Percentiles rank a stretch among this genome's conserved stretches.
These are phyloP conservation scores for Aurelia aurita DNA, from an alignment of 30 jellyfish, hydroid and myxozoan genomes.

Conservation along the genomic window DNA sequence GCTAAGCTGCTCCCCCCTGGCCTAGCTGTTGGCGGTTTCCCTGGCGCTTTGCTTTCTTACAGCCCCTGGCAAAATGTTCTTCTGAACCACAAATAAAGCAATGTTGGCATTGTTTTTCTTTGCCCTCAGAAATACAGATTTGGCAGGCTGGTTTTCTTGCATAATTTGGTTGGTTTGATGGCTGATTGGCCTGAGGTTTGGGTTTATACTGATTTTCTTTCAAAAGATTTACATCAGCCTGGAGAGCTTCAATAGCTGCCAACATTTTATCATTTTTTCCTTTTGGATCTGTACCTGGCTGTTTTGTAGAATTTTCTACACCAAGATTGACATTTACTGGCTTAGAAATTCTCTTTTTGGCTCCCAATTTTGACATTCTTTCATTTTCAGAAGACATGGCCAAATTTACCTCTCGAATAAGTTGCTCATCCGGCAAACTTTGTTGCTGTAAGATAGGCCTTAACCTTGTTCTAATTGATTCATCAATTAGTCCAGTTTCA, in stretches of 20 bases:
- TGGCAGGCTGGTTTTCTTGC: constrained; percentile 9
- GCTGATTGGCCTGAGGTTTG: not conserved
- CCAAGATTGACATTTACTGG: constrained; percentile 19
- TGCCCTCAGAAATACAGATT: not conserved
- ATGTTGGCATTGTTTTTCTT: constrained; percentile 24
- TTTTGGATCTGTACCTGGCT: constrained; percentile 12
- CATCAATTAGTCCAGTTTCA: constrained; percentile 50
- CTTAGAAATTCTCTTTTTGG: constrained; percentile 10
- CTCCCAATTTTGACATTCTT: constrained; percentile 16
- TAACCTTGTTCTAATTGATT: constrained; percentile 16
- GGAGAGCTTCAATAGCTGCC: constrained; percentile 23
- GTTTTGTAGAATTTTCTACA: constrained; percentile 18
- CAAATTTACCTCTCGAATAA: not conserved
- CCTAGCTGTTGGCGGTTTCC: constrained; percentile 7
- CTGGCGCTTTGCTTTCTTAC: not conserved
- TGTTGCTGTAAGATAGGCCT: constrained; percentile 10
- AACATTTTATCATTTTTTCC: constrained; percentile 9
- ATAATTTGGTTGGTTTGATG: constrained; percentile 11
- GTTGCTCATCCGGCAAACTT: constrained; percentile 10
- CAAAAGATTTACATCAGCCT: constrained; percentile 21
- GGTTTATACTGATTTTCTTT: not conserved
- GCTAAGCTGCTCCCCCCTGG: no score
- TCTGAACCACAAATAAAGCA: constrained; percentile 43
- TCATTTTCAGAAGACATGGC: constrained; percentile 18
- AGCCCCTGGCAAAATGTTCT: not conserved